phyloP scores from a whole-genome alignment of 2,797 vertebrate genomes.

The Vireo griseus region DNA sequence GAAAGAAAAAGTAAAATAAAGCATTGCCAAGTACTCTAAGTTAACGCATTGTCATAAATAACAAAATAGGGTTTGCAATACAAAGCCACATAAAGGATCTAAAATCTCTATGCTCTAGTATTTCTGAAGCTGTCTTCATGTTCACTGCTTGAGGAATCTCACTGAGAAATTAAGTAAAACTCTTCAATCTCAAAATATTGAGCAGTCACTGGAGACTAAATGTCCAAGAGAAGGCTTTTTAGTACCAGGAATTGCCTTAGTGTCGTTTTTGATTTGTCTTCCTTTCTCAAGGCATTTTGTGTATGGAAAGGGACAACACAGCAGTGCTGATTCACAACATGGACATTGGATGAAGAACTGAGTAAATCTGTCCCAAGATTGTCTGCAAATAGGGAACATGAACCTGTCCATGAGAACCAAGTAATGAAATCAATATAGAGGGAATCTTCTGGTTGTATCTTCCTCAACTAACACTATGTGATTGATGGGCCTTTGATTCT shows the following conservation, averaged over 20 bases:
- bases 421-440: background rate
- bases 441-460: background rate
- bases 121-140: background rate
- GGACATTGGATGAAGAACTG: background rate
- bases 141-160: background rate
- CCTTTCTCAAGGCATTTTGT: background rate
- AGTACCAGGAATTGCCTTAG: background rate
- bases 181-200: background rate
- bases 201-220: background rate
- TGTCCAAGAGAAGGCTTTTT: background rate
- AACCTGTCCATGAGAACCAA: background rate
- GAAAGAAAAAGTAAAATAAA: background rate
- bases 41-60: background rate
- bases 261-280: background rate
- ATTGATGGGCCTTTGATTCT: background rate
- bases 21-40: background rate
- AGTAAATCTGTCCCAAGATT: background rate
- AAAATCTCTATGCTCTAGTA: background rate
- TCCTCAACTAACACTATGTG: background rate
- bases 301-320: fast-evolving
- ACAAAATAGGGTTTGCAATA: background rate
- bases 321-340: background rate
- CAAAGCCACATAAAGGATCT: background rate
- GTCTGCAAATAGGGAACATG: background rate
- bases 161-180: background rate